A percentile compares a stretch with the other conserved stretches of the same genome.
Evolutionary conservation across 2,113 vertebrate species (phyloP).

Genomic region (Hypocryptadius cinnamomeus): DNA sequence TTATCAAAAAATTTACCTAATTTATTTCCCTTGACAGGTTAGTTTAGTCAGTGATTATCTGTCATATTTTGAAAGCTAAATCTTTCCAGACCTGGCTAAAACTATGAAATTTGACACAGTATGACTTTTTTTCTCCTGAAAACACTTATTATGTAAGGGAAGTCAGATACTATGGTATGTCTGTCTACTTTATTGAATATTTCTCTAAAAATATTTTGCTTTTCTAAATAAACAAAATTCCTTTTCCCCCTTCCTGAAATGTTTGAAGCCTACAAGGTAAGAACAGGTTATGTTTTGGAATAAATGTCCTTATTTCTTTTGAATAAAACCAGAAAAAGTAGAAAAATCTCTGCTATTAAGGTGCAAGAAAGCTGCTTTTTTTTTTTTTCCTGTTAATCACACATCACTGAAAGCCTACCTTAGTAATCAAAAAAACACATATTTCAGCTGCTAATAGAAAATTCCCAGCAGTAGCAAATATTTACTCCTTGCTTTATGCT

Average conservation of each 20-base stretch:
- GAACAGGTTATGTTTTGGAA: neutral
- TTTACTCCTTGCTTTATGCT: neutral
- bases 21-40: neutral
- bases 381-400: neutral
- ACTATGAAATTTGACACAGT: neutral
- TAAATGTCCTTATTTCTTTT: neutral
- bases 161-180: neutral
- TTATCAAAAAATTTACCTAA: neutral
- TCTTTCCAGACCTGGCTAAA: neutral
- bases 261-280: neutral
- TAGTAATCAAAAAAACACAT: neutral
- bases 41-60: neutral
- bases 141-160: neutral
- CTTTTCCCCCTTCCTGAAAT: neutral
- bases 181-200: neutral
- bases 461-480: neutral
- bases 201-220: neutral
- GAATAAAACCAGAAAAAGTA: neutral
- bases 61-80: conserved; percentile 6
- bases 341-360: neutral
- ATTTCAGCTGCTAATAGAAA: neutral
- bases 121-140: neutral
- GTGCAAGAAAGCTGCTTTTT: neutral
- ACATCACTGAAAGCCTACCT: neutral
- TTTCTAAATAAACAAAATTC: neutral